Percentiles rank a stretch among this genome's conserved stretches.
These are phyloP conservation scores for Xanthorhoe spadicearia DNA, from an alignment of 2,888 invertebrate genomes.

Conservation along the genomic window DNA sequence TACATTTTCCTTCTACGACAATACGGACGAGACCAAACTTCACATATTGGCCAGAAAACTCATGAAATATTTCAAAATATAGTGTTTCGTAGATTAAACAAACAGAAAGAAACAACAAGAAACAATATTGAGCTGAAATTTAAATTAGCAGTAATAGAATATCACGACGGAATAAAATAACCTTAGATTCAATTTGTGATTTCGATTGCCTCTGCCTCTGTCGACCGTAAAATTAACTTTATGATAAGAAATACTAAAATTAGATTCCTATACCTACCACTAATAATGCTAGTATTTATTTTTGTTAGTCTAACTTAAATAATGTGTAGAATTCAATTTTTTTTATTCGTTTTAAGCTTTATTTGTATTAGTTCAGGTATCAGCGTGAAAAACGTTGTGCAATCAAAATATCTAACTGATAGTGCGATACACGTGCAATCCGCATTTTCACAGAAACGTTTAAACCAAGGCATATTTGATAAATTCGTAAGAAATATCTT, in stretches of 20 bases:
- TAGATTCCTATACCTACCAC: conserved; percentile 2
- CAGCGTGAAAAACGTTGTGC: conserved; percentile 12
- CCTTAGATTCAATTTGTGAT: conserved; percentile 40
- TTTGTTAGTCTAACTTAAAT: not conserved
- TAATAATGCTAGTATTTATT: too few relatives aligned
- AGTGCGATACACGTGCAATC: not conserved
- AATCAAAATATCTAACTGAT: not conserved
- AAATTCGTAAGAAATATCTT: conserved; percentile 58
- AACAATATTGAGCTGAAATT: conserved; percentile 58
- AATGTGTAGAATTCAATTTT: conserved; percentile 15
- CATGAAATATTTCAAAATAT: conserved; percentile 52
- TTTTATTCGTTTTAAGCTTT: conserved; percentile 21
- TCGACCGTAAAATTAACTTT: conserved; percentile 49
- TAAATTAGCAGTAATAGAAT: conserved; percentile 57
- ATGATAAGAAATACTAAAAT: conserved; percentile 20
- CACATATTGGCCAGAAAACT: conserved; percentile 55
- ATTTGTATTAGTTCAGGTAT: conserved; percentile 21
- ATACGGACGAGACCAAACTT: conserved; percentile 51
- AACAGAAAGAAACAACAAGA: conserved; percentile 46
- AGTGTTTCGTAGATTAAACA: conserved; percentile 54
- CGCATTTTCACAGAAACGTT: conserved; percentile 1
- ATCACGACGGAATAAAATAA: conserved; percentile 46
- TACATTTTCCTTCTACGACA: conserved; percentile 61
- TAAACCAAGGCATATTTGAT: conserved; percentile 56
- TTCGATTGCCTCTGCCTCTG: conserved; percentile 24